These are phyloP conservation scores for Intoshia linei DNA, from an alignment of 1,140 invertebrate species.

Conservation along the genomic window DNA sequence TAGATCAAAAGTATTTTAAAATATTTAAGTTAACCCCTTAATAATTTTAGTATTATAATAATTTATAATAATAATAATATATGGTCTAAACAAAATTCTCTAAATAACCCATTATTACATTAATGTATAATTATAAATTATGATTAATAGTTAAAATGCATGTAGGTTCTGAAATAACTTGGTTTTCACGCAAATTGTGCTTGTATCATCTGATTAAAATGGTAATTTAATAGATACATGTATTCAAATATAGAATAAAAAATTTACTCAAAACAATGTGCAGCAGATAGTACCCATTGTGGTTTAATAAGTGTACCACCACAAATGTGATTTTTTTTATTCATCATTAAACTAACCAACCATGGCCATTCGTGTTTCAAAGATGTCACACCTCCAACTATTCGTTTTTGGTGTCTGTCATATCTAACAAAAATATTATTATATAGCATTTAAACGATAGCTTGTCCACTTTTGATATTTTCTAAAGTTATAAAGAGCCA, in stretches of 20 bases:
- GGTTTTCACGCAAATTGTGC: no score
- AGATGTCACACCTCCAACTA: conserved; percentile 10
- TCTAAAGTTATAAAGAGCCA: no score
- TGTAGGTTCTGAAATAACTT: no score
- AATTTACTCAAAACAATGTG: conserved; percentile 19
- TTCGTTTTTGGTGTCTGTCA: conserved; percentile 9
- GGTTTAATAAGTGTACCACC: conserved; percentile 19
- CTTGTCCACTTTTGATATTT: no score
- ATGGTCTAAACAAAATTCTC: no score
- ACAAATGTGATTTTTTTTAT: conserved; percentile 15
- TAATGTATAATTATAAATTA: no score
- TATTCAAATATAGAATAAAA: not conserved
- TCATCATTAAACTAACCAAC: conserved; percentile 13
- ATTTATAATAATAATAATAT: not conserved
- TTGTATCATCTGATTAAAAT: no score
- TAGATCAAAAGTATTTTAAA: not conserved
- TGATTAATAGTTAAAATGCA: no score
- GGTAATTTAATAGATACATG: no score
- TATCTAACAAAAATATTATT: no score
- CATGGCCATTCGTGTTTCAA: conserved; percentile 13
- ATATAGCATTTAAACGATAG: no score
- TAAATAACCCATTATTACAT: no score
- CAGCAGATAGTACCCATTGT: conserved; percentile 22
- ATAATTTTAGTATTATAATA: conserved; percentile 1
- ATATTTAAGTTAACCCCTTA: conserved; percentile 1